Percentiles rank a stretch among this genome's conserved stretches.
Evolutionary conservation across 2,888 invertebrate genomes (phyloP).

Genomic region (Callinectes sapidus): DNA sequence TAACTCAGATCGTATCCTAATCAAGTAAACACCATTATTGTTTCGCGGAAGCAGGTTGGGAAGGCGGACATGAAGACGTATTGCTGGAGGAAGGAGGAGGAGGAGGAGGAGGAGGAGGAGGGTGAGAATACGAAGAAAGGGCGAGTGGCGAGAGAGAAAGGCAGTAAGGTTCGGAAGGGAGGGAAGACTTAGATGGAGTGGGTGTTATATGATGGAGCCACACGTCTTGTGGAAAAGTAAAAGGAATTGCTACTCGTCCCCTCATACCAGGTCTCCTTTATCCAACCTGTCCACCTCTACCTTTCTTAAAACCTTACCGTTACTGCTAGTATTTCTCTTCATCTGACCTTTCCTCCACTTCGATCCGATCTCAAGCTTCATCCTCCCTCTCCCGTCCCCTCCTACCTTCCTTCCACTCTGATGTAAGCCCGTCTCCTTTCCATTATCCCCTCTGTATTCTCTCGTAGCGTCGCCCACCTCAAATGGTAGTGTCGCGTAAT

Average conservation of each 20-base stretch:
- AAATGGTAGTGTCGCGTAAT: slow-evolving; percentile 5
- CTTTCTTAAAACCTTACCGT: background rate
- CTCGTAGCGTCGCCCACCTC: background rate
- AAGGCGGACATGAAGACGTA: background rate
- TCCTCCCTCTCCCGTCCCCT: background rate
- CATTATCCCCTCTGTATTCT: background rate
- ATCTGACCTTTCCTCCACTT: background rate
- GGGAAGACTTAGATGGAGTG: background rate
- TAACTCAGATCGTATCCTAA: background rate
- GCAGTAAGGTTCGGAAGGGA: background rate
- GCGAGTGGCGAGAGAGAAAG: background rate
- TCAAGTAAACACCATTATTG: slow-evolving; percentile 2
- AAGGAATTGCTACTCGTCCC: background rate
- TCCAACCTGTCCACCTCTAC: background rate
- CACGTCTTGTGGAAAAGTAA: background rate
- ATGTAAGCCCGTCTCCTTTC: background rate
- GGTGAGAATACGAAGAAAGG: background rate
- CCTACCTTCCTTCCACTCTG: background rate
- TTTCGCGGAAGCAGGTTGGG: background rate
- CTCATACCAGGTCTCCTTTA: background rate
- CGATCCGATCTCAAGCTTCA: background rate
- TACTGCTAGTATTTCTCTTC: background rate
- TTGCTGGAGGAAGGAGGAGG: background rate
- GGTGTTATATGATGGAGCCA: background rate
- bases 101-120: background rate